Base-by-base conservation (phyloP, 2,888 invertebrate species). In the Xestia ashworthii region DNA sequence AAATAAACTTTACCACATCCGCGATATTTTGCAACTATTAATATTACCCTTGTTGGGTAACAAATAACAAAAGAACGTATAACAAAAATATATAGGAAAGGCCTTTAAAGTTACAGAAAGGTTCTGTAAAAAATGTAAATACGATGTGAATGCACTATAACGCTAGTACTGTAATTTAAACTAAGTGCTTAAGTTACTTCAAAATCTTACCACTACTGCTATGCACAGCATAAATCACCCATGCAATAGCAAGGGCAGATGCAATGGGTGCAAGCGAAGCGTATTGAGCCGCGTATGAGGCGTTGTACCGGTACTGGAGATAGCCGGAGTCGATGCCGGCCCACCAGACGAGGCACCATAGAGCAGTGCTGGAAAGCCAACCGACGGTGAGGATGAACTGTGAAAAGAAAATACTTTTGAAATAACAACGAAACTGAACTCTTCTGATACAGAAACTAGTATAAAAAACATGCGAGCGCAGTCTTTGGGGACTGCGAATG, bases 231-330 rank as follows among this genome's bases (percentile, higher is more conserved):
- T 98, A 97, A 79, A 98, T 97, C 16, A 97, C 90, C 98, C 98
- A 98, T 64, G 97, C 97, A 48, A 98, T 93, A 16, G 97, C 97
- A 68, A 97, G 86, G 14, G 97, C 96, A 72, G 97, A 97, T 2
- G 97, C 96, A n/a, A 98, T 90, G 1, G 98, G 98, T 68, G 97
- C 97, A 88, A 98, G 94, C 0, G 98, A 97, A 8, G 98, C 97
- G 87, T 98, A 98, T 73, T 97, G 97, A 0, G 98, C 97, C 0
- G 98, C 97, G 65, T 97, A 97, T 46, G 95, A 92, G 0, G 96
- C 95, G 71, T 96, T 97, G 90, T 98, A 98, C 16, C 97, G 95
- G 88, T 97, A 98, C 86, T 97, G 97, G 19, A 96, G 94, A 1
- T 95, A 96, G 60, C 98, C 97, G 4, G 97, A 94, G 82, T 97